These are phyloP conservation scores for Thecocarcelia acutangulata DNA, from an alignment of 2,888 invertebrate species.

Conservation along the genomic window DNA sequence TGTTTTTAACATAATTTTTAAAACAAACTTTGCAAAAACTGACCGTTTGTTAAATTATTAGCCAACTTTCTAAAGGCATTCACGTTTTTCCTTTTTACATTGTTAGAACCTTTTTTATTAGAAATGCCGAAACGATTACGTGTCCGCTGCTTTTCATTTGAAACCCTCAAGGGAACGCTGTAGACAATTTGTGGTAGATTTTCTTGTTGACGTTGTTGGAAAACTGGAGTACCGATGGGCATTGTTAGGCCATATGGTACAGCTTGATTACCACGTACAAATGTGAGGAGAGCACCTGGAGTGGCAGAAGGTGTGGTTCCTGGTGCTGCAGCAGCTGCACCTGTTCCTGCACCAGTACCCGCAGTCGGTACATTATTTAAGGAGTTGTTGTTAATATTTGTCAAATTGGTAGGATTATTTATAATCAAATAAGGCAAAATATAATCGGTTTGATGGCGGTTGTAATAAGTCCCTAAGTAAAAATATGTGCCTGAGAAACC, in stretches of 20 bases:
- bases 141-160: background rate
- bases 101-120: background rate
- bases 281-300: constrained; percentile 9
- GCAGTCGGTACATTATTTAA: constrained; percentile 19
- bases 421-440: constrained; percentile 48
- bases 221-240: constrained; percentile 17
- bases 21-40: background rate
- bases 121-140: constrained; percentile 22
- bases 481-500: constrained; percentile 50
- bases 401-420: constrained; percentile 37
- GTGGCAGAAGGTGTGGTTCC: background rate
- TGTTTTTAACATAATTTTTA: no score
- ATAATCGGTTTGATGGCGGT: background rate
- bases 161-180: background rate
- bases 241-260: background rate
- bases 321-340: background rate
- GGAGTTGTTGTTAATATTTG: constrained; percentile 51
- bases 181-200: constrained; percentile 36
- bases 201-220: constrained; percentile 41
- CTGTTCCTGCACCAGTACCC: background rate
- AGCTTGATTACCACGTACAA: constrained; percentile 10
- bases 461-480: constrained; percentile 6
- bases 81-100: background rate
- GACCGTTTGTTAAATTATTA: constrained; percentile 71
- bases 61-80: constrained; percentile 71